Base-by-base conservation (phyloP, 2,888 invertebrate species). In the Cephalotes varians region DNA sequence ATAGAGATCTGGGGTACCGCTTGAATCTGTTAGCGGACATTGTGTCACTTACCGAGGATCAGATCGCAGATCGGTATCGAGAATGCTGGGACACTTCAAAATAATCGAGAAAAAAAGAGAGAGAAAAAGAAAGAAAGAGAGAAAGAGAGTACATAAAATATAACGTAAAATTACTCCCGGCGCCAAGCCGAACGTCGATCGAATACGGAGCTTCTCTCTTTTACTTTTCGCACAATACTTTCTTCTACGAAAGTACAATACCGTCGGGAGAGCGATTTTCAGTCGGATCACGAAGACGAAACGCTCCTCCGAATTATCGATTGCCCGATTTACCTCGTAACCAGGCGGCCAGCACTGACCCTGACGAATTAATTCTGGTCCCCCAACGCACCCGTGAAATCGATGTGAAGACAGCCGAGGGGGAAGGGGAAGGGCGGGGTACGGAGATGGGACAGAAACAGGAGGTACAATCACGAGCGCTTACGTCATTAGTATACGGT, bases 301-400 rank as follows among this genome's bases (percentile, higher is more conserved):
- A 15, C 6, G 15, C 3, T 49, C 31, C 44, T 15, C 12, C 5
- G n/a, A 47, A 25, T 12, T 77, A 67, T 67, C 44, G 56, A 67
- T 54, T 31, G 28, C 6, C 28, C 76, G 54, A 25, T 79, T 79
- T n/a, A 79, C 34, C 31, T 58, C 77, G 15, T 71, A 69, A 69
- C 25, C 54, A 37, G 51, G 15, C 51, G 18, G 37, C 49, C 76
- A 47, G 25, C 54, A 77, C 56, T 79, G 77, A 79, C 77, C 77
- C 71, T 79, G 72, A 71, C 56, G 44, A 56, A 79, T 79, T 71
- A 79, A 79, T 71, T 79, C 1, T n/a, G 77, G 44, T 44, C 56
- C 31, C 77, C 77, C 77, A 65, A 77, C 18, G 54, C 71, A 60
- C 21, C 9, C 67, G 54, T 47, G 21, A 12, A 71, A 79, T 79